Evolutionary conservation across 2,113 vertebrate genomes (phyloP).

Genomic region (Antigone vipio): DNA sequence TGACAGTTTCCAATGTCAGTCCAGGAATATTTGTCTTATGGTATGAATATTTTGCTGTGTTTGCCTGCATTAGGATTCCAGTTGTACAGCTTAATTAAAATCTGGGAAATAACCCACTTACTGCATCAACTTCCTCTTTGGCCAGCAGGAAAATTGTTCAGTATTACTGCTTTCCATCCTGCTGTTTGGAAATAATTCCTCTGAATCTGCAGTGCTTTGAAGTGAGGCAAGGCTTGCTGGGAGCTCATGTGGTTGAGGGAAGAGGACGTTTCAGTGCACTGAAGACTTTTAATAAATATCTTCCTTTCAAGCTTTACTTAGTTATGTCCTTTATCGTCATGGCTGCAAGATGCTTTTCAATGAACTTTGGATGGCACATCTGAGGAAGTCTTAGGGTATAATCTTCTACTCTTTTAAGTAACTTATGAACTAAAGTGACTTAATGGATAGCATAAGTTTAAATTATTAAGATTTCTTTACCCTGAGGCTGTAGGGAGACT

Average conservation of each 20-base stretch:
- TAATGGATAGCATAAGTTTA: background rate
- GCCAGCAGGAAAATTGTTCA: background rate
- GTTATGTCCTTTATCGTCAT: background rate
- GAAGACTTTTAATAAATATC: background rate
- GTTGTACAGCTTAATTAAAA: background rate
- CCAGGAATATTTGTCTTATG: background rate
- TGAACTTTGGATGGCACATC: rapidly evolving
- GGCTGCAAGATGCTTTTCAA: background rate
- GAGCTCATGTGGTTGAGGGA: background rate
- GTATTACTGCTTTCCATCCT: background rate
- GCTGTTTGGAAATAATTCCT: conserved; percentile 9
- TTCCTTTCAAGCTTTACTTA: background rate
- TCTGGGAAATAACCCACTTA: background rate
- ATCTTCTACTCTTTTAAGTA: background rate
- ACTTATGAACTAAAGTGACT: background rate
- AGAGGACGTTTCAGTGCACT: background rate
- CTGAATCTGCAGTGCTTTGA: conserved; percentile 29
- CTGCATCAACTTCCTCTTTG: conserved; percentile 1
- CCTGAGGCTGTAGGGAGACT: background rate
- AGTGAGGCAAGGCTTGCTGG: background rate
- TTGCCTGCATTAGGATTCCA: background rate
- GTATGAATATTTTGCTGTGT: background rate
- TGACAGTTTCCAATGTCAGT: background rate
- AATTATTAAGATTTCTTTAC: background rate
- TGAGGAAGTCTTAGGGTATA: background rate